These are phyloP conservation scores for Drosophila siamana DNA, from an alignment of 2,888 invertebrate species.

Conservation along the genomic window DNA sequence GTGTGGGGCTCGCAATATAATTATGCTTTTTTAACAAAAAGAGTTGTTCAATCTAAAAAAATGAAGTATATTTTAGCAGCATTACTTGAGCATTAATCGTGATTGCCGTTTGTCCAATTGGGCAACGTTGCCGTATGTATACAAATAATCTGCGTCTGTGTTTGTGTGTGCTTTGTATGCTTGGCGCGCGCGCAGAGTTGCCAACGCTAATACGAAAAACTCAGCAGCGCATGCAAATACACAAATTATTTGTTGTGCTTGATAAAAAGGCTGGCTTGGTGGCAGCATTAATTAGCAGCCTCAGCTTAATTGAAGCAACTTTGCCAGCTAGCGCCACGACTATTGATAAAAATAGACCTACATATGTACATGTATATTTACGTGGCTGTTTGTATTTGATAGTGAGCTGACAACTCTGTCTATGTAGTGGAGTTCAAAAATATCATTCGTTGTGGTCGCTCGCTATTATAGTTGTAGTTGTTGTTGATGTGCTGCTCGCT, in stretches of 20 bases:
- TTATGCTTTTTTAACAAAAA: background rate
- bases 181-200: constrained; percentile 70
- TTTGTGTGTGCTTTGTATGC: constrained; percentile 58
- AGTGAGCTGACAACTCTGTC: constrained; percentile 66
- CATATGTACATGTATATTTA: constrained; percentile 8
- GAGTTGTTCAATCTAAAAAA: background rate
- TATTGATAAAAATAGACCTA: constrained; percentile 42
- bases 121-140: constrained; percentile 31
- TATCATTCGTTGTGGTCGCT: constrained; percentile 57
- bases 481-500: constrained; percentile 38
- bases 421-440: constrained; percentile 76
- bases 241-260: constrained; percentile 44
- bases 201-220: constrained; percentile 51
- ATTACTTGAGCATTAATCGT: background rate
- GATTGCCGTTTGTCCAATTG: constrained; percentile 24
- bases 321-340: constrained; percentile 31
- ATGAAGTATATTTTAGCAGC: background rate
- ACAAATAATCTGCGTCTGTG: constrained; percentile 12
- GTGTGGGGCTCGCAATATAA: background rate
- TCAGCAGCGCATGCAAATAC: constrained; percentile 48
- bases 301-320: constrained; percentile 48
- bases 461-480: constrained; percentile 33
- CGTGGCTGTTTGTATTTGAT: constrained; percentile 2
- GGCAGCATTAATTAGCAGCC: constrained; percentile 48
- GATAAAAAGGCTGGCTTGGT: constrained; percentile 45